Percentiles rank a stretch among this genome's conserved stretches.
These are phyloP conservation scores for Philonicus albiceps DNA, from an alignment of 2,888 invertebrate genomes.

Conservation along the genomic window DNA sequence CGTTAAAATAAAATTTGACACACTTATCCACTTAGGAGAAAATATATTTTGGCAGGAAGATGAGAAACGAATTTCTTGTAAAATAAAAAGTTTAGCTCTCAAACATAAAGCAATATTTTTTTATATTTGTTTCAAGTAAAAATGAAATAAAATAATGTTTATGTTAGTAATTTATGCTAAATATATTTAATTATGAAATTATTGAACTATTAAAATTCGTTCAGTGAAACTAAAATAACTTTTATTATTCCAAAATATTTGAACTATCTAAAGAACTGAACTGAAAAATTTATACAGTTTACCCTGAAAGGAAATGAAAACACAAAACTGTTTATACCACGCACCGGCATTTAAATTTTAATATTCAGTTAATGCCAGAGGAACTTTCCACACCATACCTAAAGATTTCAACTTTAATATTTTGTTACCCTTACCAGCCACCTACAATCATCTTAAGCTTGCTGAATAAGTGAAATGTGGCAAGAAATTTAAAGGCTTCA, in stretches of 20 bases:
- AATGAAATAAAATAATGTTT: too few relatives aligned
- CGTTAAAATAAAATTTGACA: too few relatives aligned
- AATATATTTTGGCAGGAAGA: too few relatives aligned
- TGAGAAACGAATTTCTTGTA: too few relatives aligned
- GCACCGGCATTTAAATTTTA: not conserved
- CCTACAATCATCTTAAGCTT: not conserved
- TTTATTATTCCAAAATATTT: not conserved
- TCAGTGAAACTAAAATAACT: not conserved
- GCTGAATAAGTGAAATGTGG: not conserved
- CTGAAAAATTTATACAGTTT: not conserved
- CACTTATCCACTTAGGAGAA: too few relatives aligned
- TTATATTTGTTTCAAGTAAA: too few relatives aligned
- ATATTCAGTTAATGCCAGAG: not conserved
- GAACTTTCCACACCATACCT: not conserved
- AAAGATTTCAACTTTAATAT: not conserved
- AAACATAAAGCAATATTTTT: too few relatives aligned
- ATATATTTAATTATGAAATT: too few relatives aligned
- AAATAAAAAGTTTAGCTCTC: too few relatives aligned
- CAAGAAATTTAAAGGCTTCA: not conserved
- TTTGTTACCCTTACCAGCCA: not conserved
- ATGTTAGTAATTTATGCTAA: too few relatives aligned
- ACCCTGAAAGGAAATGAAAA: not conserved
- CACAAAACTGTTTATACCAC: not conserved
- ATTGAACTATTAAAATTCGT: too few relatives aligned
- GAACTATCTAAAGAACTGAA: not conserved